Evolutionary conservation across 2,797 vertebrate genomes (phyloP).

Genomic region (Muscicapa comitata): DNA sequence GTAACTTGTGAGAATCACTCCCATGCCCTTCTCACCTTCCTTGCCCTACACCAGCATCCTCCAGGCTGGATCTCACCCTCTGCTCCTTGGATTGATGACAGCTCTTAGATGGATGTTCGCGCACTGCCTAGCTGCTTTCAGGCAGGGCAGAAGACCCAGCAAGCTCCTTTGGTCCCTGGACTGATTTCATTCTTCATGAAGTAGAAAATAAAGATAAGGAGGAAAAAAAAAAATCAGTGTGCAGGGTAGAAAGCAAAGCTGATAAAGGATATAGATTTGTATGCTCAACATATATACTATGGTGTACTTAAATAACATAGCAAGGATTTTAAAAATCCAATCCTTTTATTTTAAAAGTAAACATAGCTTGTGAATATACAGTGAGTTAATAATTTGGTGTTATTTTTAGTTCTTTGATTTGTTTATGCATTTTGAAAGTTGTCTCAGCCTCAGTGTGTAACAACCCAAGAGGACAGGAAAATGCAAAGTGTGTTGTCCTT

Average conservation of each 20-base stretch:
- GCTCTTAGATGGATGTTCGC: background rate
- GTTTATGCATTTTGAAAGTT: background rate
- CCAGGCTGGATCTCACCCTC: background rate
- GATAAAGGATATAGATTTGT: background rate
- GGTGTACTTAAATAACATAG: background rate
- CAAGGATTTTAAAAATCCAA: background rate
- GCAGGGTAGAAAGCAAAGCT: background rate
- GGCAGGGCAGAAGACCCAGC: background rate
- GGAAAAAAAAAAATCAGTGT: background rate
- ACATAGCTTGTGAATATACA: background rate
- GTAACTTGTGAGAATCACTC: background rate
- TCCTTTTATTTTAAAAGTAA: background rate
- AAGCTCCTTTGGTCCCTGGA: background rate
- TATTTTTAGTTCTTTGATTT: background rate
- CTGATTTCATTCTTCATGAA: background rate
- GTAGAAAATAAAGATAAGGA: background rate
- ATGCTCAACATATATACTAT: background rate
- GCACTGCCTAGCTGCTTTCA: background rate
- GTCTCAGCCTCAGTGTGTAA: background rate
- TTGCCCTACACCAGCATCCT: background rate
- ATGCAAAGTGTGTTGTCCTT: fast-evolving
- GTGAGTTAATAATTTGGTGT: background rate
- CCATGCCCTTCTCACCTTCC: background rate
- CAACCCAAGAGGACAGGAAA: background rate
- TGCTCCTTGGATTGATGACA: background rate